These are phyloP conservation scores for Psilopsiagon aurifrons DNA, from an alignment of 2,113 vertebrate genomes.

Conservation along the genomic window DNA sequence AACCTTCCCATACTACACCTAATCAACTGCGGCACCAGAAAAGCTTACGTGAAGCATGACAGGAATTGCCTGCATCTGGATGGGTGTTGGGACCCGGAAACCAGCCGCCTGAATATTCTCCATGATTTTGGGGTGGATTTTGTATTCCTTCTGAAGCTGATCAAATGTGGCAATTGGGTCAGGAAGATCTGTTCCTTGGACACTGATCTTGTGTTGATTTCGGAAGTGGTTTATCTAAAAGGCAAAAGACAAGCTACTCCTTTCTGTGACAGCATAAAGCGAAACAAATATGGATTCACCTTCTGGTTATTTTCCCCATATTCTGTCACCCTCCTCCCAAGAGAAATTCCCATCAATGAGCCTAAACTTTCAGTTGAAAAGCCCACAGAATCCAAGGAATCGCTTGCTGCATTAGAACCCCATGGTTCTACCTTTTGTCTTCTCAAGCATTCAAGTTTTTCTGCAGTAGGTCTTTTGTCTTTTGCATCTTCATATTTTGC, in stretches of 20 bases:
- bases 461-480: slow-evolving; percentile 76
- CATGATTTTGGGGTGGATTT: slow-evolving; percentile 81
- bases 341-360: neutral
- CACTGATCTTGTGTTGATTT: slow-evolving; percentile 84
- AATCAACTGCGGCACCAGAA: accelerated
- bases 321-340: neutral
- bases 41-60: slow-evolving; percentile 91
- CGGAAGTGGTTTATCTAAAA: slow-evolving; percentile 86
- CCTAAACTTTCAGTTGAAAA: accelerated
- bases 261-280: neutral
- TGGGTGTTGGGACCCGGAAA: slow-evolving; percentile 84
- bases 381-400: neutral
- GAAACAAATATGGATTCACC: accelerated
- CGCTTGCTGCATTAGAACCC: neutral
- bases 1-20: accelerated
- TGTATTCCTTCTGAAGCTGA: slow-evolving; percentile 88
- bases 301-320: neutral
- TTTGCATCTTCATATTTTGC: slow-evolving; percentile 70
- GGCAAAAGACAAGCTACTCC: neutral
- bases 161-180: slow-evolving; percentile 89
- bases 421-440: slow-evolving; percentile 84
- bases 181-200: slow-evolving; percentile 90
- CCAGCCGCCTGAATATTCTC: slow-evolving; percentile 86
- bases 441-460: slow-evolving; percentile 85
- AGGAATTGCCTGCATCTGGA: slow-evolving; percentile 96